Evolutionary conservation across 2,113 vertebrate genomes (phyloP).

Genomic region (Phodopus roborovskii): DNA sequence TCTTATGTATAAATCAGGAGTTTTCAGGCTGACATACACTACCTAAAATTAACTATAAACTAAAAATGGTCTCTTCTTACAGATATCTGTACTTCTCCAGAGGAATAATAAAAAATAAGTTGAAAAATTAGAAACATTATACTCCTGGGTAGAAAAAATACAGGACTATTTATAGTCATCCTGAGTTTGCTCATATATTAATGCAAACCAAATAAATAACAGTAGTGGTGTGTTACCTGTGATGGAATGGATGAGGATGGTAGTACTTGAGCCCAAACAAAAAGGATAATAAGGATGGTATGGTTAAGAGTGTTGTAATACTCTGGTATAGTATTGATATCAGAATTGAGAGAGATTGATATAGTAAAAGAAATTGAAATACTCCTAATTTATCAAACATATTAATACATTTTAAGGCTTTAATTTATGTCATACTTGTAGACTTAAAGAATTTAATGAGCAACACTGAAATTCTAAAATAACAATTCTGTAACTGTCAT

Average conservation of each 20-base stretch:
- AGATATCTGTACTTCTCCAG: constrained; percentile 8
- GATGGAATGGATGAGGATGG: background rate
- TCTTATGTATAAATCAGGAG: background rate
- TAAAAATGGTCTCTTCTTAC: background rate
- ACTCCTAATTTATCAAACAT: background rate
- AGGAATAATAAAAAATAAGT: constrained; percentile 5
- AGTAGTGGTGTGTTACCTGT: constrained; percentile 1
- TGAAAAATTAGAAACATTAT: constrained; percentile 15
- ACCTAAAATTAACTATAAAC: background rate
- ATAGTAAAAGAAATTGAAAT: background rate
- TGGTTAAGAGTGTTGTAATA: background rate
- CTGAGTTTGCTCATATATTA: constrained; percentile 33
- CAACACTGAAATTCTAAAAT: constrained; percentile 41
- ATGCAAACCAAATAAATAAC: constrained; percentile 29
- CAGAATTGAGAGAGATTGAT: background rate
- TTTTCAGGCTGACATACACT: background rate
- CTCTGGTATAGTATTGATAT: background rate
- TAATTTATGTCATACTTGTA: background rate
- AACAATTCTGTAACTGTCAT: background rate
- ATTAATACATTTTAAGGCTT: background rate
- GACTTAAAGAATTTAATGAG: constrained; percentile 7
- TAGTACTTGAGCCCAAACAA: background rate
- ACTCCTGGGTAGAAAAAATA: background rate
- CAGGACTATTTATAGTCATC: background rate
- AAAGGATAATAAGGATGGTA: background rate